Base-by-base conservation (phyloP, 2,113 vertebrate species). In the Hyla sarda region DNA sequence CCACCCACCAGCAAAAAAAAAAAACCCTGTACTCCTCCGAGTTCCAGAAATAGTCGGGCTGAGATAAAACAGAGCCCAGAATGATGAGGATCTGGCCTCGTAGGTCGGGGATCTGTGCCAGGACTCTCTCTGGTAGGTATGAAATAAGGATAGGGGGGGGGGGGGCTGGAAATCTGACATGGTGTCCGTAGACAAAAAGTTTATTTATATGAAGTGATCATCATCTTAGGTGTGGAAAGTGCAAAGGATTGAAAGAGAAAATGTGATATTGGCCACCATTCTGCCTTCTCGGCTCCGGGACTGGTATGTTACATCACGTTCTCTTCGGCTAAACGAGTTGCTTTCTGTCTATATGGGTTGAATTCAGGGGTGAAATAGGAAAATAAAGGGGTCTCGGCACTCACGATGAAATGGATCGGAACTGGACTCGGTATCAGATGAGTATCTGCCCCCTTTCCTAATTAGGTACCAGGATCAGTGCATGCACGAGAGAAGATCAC, bases 1-100 rank as follows among this genome's bases (percentile, higher is more conserved):
- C 84, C 84, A 71, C 84, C 84, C 84, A 86, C 84, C 50, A 62
- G 47, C 83, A 79, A 23, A n/a, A n/a, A n/a, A n/a, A n/a, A n/a
- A n/a, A n/a, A 23, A 21, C 56, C 65, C 74, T 48, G 17, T 54
- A 12, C 45, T 48, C 45, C 74, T 28, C 30, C 21, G 48, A 21
- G 60, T 86, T 75, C 84, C 83, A 85, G 73, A 76, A 85, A 84
- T 75, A 75, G 82, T 72, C 82, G 12, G 37, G 37, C 71, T 84
- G 82, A 84, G 82, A 84, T 84, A 84, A 84, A 84, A 19, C 82
- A 84, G 82, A 84, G 52, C 54, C 52, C 71, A 62, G 50, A 58
- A 47, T 19, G 34, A 62, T 23, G 72, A 30, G 71, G 52, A 41
- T 28, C 50, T 58, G 82, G 82, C 52, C 54, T 45, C 13, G 37